These are phyloP conservation scores for Heliconius nattereri DNA, from an alignment of 1,140 invertebrate species.

Conservation along the genomic window DNA sequence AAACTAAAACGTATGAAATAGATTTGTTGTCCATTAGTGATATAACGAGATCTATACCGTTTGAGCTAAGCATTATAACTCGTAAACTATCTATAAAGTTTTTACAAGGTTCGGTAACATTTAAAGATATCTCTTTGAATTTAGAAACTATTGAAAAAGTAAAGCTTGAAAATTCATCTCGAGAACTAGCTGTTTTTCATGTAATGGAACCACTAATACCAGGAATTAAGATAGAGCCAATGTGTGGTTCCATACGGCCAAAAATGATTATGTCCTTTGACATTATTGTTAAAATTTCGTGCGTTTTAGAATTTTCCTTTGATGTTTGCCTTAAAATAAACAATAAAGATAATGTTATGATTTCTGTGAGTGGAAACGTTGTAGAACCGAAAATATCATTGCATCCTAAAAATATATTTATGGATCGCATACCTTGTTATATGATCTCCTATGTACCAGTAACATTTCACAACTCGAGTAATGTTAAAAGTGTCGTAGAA, in stretches of 20 bases:
- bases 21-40: slow-evolving; percentile 54
- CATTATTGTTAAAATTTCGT: slow-evolving; percentile 67
- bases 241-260: slow-evolving; percentile 66
- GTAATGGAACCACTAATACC: slow-evolving; percentile 68
- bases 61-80: slow-evolving; percentile 64
- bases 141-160: slow-evolving; percentile 65
- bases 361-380: slow-evolving; percentile 68
- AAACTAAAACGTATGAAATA: slow-evolving; percentile 68
- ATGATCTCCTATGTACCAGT: slow-evolving; percentile 69
- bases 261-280: slow-evolving; percentile 67
- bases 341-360: slow-evolving; percentile 71
- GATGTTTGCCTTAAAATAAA: slow-evolving; percentile 72
- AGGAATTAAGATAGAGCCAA: slow-evolving; percentile 67
- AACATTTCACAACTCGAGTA: slow-evolving; percentile 65
- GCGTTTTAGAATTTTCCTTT: slow-evolving; percentile 66
- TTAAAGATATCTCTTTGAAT: slow-evolving; percentile 73
- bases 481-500: slow-evolving; percentile 55
- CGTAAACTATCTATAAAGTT: slow-evolving; percentile 71
- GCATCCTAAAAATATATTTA: slow-evolving; percentile 66
- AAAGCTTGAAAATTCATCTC: slow-evolving; percentile 70
- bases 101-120: slow-evolving; percentile 59
- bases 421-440: slow-evolving; percentile 63
- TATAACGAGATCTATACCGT: slow-evolving; percentile 48
- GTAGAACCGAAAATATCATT: slow-evolving; percentile 69
- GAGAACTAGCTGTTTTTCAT: slow-evolving; percentile 71